Evolutionary conservation across 2,113 vertebrate species (phyloP).

Genomic region (Axis porcinus): DNA sequence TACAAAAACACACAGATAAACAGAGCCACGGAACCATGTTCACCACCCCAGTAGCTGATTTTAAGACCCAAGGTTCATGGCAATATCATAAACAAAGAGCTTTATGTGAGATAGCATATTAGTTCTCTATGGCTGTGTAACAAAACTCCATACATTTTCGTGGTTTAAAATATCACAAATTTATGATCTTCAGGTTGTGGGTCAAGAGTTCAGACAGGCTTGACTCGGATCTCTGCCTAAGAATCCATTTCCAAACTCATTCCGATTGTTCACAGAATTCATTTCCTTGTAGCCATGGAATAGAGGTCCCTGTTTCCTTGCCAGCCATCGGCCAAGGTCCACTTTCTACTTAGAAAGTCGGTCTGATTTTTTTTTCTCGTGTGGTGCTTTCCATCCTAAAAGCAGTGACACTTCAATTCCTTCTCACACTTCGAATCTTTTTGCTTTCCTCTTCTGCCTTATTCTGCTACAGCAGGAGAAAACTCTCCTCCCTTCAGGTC

Average conservation of each 20-base stretch:
- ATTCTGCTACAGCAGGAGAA: background rate
- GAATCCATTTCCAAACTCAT: background rate
- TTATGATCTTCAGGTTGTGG: background rate
- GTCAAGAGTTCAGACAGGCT: background rate
- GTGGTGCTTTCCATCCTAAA: background rate
- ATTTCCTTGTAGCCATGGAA: background rate
- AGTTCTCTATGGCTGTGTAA: background rate
- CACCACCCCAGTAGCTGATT: background rate
- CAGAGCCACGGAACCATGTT: background rate
- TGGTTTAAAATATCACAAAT: background rate
- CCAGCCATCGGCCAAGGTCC: background rate
- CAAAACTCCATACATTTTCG: background rate
- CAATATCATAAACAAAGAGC: background rate
- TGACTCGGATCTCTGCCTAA: background rate
- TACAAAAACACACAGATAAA: background rate
- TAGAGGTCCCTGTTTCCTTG: background rate
- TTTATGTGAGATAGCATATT: background rate
- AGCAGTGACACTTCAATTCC: background rate
- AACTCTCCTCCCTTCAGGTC: background rate
- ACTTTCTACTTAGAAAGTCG: background rate
- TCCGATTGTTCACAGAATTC: background rate
- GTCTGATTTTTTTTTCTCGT: background rate
- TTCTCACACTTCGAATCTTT: background rate
- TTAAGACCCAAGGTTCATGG: background rate
- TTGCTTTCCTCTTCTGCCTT: background rate